Percentiles rank a stretch among this genome's conserved stretches.
These are phyloP conservation scores for Sitodiplosis mosellana DNA, from an alignment of 1,140 invertebrate species.

Conservation along the genomic window DNA sequence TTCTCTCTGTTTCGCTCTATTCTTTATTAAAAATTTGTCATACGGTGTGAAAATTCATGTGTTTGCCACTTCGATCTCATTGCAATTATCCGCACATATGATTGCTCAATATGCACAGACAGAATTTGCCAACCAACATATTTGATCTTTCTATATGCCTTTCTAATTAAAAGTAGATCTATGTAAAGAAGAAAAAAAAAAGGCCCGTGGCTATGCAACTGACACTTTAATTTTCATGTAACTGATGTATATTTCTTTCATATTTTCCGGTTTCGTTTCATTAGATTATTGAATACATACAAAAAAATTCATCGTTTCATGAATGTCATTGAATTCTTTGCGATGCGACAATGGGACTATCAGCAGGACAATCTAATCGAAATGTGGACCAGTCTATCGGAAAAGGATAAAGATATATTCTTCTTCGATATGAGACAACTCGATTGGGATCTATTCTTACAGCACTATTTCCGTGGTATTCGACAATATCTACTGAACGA, in stretches of 20 bases:
- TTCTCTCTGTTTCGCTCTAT: too few relatives aligned
- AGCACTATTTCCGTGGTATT: slow-evolving; percentile 41
- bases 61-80: too few relatives aligned
- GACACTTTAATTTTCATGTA: too few relatives aligned
- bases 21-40: too few relatives aligned
- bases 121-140: too few relatives aligned
- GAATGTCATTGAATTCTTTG: slow-evolving; percentile 51
- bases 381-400: slow-evolving; percentile 34
- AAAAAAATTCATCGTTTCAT: slow-evolving; percentile 56
- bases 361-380: slow-evolving; percentile 38
- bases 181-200: not conserved
- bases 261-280: slow-evolving; percentile 1
- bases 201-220: too few relatives aligned
- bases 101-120: too few relatives aligned
- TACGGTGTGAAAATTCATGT: too few relatives aligned
- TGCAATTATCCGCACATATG: too few relatives aligned
- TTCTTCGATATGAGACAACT: slow-evolving; percentile 45
- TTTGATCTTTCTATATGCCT: not conserved
- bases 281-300: slow-evolving; percentile 46
- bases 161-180: not conserved
- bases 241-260: slow-evolving; percentile 1
- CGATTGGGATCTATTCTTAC: slow-evolving; percentile 47
- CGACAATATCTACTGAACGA: slow-evolving; percentile 54
- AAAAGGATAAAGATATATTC: slow-evolving; percentile 40
- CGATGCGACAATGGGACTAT: slow-evolving; percentile 48